A percentile compares a stretch with the other conserved stretches of the same genome.
Conservation (phyloP, 2,888 invertebrate genomes). For the Spisula subtruncata region DNA sequence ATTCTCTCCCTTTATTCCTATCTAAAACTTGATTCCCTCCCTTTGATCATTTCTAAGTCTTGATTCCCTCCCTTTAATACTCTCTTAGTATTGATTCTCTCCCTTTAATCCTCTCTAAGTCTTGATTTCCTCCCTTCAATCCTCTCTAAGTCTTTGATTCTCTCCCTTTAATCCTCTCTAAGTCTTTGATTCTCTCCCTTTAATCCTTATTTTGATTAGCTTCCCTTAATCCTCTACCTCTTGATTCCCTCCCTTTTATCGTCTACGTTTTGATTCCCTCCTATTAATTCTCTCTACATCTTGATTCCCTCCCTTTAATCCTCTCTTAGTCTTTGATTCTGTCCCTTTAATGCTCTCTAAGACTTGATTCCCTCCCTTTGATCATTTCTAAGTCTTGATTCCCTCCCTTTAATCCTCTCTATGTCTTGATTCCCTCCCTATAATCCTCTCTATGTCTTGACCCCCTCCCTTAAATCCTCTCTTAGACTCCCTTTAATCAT, state of each 20-base stretch:
- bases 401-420: neutral
- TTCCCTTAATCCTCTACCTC: neutral
- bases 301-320: neutral
- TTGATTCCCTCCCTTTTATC: neutral
- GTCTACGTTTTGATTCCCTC: neutral
- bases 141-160: neutral
- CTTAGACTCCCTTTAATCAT: neutral
- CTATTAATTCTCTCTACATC: neutral
- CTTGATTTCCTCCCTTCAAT: neutral
- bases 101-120: neutral
- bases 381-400: neutral
- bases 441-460: neutral
- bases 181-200: neutral
- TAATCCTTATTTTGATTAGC: neutral
- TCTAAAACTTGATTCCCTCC: neutral
- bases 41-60: neutral
- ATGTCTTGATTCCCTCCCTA: too few relatives aligned
- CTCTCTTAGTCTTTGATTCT: too few relatives aligned
- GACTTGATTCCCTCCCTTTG: neutral
- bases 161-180: neutral
- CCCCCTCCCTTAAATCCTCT: neutral
- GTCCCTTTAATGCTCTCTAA: neutral
- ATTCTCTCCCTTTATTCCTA: neutral
- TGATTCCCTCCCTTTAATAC: neutral
- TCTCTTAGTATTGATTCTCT: neutral